Conservation (phyloP, 2,888 invertebrate genomes). For the Drosophila infuscata region DNA sequence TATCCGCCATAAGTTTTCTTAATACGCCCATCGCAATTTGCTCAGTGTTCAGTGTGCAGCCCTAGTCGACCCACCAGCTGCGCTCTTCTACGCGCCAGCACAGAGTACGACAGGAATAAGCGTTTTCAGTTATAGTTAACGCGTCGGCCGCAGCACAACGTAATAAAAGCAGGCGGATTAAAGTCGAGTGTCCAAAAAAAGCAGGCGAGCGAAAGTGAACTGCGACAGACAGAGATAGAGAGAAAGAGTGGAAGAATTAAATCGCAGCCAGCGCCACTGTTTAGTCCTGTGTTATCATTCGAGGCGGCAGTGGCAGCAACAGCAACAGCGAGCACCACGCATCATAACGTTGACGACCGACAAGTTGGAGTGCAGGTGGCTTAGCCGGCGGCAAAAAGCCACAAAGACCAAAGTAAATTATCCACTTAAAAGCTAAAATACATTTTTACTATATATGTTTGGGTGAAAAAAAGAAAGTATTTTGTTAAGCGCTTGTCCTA, state of each 20-base stretch:
- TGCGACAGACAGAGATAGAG: constrained; percentile 12
- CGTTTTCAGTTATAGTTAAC: constrained; percentile 77
- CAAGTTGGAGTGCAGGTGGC: constrained; percentile 56
- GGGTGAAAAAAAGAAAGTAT: constrained; percentile 31
- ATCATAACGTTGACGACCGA: constrained; percentile 36
- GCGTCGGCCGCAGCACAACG: constrained; percentile 79
- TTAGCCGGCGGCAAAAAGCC: constrained; percentile 58
- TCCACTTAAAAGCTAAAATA: constrained; percentile 43
- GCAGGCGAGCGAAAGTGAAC: constrained; percentile 26
- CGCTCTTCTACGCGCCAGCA: constrained; percentile 14
- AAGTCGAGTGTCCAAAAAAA: constrained; percentile 14
- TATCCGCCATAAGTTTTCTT: neutral
- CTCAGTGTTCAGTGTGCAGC: constrained; percentile 27
- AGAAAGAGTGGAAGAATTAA: constrained; percentile 18
- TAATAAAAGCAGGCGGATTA: constrained; percentile 21
- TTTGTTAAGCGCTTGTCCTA: constrained; percentile 39
- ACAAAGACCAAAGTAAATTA: constrained; percentile 66
- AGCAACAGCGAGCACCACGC: constrained; percentile 46
- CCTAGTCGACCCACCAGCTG: constrained; percentile 11
- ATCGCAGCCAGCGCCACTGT: constrained; percentile 60
- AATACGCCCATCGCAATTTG: neutral
- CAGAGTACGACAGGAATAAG: constrained; percentile 19
- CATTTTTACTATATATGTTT: constrained; percentile 11
- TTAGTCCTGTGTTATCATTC: constrained; percentile 71
- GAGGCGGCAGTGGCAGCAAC: constrained; percentile 47